Evolutionary conservation across 1,140 invertebrate genomes (phyloP), one percentile per base, ranked within the genome.

Genomic region (Drosophila asahinai): DNA sequence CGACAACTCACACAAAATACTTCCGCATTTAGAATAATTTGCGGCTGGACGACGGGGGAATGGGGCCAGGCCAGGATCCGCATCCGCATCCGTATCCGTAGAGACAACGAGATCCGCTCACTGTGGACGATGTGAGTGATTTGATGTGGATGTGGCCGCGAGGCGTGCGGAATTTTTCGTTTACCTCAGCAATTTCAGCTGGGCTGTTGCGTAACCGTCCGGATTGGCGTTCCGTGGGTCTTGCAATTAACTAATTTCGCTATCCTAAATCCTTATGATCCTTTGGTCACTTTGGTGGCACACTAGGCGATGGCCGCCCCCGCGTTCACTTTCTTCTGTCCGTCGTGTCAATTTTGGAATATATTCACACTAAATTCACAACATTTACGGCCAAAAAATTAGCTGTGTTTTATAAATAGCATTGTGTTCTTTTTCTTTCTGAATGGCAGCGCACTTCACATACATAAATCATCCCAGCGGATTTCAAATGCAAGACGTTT

Each of bases 331-430:
- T 62, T 65, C 48, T 62, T 65, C 48, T 61, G 27, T 45, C 73
- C 25, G 30, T 47, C 67, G 54, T 11, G 36, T 58, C 49, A 30
- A 62, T 71, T 86, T 84, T 71, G 75, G 59, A 84, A 80, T 62
- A 80, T 62, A 79, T 79, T 86, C 79, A 86, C 79, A 86, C 64
- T 78, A 71, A 45, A 71, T 57, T 62, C 49, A 71, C 75, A 70
- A 68, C 66, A 79, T 86, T 90, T 79, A 78, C 66, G 84, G 55
- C 67, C 55, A 77, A 92, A 79, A 83, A 84, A 79, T 92, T 92
- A 82, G 91, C 91, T 92, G 59, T 92, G 87, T 89, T 92, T 84
- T 92, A 92, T 75, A 92, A 92, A 92, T 92, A 92, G 91, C 84
- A 89, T 86, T 80, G 63, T 77, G 67, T 76, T 86, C 72, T 81